These are phyloP conservation scores for Lutraria lutraria DNA, from an alignment of 2,888 invertebrate species.

Conservation along the genomic window DNA sequence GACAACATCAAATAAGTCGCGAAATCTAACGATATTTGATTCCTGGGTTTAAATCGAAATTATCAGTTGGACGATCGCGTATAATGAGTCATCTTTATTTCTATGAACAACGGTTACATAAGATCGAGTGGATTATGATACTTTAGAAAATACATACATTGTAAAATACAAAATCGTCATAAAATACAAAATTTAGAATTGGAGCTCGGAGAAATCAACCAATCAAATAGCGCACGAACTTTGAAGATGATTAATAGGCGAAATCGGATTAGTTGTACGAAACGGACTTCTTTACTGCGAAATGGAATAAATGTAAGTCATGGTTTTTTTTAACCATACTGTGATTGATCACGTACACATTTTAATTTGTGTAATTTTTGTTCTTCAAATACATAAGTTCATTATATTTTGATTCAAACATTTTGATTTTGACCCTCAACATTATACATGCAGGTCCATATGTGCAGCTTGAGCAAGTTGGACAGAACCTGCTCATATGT, in stretches of 20 bases:
- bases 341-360: too few relatives aligned
- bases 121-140: background rate
- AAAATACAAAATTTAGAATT: constrained; percentile 26
- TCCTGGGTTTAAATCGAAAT: background rate
- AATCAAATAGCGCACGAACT: background rate
- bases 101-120: background rate
- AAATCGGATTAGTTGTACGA: background rate
- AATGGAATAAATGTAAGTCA: background rate
- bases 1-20: background rate
- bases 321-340: too few relatives aligned
- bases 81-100: background rate
- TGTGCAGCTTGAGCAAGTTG: too few relatives aligned
- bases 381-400: too few relatives aligned
- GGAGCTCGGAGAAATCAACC: constrained; percentile 6
- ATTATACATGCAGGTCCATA: too few relatives aligned
- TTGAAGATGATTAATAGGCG: background rate
- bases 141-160: background rate
- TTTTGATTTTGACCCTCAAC: too few relatives aligned
- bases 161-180: background rate
- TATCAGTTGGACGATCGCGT: background rate
- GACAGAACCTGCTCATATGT: too few relatives aligned
- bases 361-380: too few relatives aligned
- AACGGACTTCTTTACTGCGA: background rate
- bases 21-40: background rate
- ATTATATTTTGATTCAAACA: too few relatives aligned